These are phyloP conservation scores for Parascotia fuliginaria DNA, from an alignment of 2,888 invertebrate genomes.

Conservation along the genomic window DNA sequence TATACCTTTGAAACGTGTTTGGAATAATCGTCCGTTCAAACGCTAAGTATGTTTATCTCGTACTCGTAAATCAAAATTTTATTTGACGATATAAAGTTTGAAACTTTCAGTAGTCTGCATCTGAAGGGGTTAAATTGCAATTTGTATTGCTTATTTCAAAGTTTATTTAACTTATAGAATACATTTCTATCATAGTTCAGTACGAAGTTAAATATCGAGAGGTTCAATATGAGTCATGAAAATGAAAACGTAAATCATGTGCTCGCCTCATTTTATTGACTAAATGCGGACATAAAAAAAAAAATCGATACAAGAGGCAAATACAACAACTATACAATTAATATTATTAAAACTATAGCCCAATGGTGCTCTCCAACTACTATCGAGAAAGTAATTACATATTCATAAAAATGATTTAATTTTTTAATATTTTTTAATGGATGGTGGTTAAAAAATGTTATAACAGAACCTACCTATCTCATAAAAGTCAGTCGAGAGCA, in stretches of 20 bases:
- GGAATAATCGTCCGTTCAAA: slow-evolving; percentile 69
- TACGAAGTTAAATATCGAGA: slow-evolving; percentile 3
- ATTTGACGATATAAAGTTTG: slow-evolving; percentile 32
- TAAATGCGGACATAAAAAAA: slow-evolving; percentile 4
- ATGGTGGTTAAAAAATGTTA: slow-evolving; percentile 63
- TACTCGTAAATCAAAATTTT: slow-evolving; percentile 52
- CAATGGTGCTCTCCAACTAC: slow-evolving; percentile 25
- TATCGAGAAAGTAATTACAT: slow-evolving; percentile 57
- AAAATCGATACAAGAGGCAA: neutral
- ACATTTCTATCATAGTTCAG: neutral
- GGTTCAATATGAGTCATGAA: slow-evolving; percentile 19
- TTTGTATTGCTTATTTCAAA: slow-evolving; percentile 1
- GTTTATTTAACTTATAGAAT: neutral
- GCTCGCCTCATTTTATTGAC: slow-evolving; percentile 3
- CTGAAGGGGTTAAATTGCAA: slow-evolving; percentile 1
- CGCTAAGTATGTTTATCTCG: slow-evolving; percentile 42
- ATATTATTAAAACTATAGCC: slow-evolving; percentile 25
- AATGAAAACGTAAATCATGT: slow-evolving; percentile 11
- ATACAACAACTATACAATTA: neutral
- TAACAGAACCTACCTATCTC: slow-evolving; percentile 72
- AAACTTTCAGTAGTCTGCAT: slow-evolving; percentile 22
- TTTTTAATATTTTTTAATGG: too few species aligned
- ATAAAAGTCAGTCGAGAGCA: slow-evolving; percentile 77
- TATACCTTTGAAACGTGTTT: slow-evolving; percentile 80
- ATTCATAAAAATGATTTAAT: too few species aligned